phyloP scores from a whole-genome alignment of 2,888 invertebrate species.

The Idaea biselata region DNA sequence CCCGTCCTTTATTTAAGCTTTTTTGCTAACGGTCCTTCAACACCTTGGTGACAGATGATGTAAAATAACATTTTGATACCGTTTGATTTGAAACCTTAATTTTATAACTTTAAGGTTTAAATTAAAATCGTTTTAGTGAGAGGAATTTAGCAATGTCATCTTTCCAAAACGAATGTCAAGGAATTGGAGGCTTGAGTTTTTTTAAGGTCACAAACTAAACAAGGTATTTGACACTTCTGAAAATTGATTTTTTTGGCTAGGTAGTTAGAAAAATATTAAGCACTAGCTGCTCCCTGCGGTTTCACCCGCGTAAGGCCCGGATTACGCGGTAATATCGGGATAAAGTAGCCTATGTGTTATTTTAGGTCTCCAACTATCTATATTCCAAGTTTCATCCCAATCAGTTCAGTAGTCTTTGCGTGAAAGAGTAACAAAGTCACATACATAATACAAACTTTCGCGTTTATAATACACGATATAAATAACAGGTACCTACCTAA shows the following conservation, averaged over 20 bases:
- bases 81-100: not conserved
- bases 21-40: slow-evolving; percentile 51
- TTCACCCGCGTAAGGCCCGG: too few species aligned
- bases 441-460: too few species aligned
- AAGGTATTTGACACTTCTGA: slow-evolving; percentile 28
- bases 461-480: too few species aligned
- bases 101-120: slow-evolving; percentile 2
- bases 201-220: slow-evolving; percentile 33
- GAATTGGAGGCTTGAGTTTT: slow-evolving; percentile 36
- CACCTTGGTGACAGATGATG: slow-evolving; percentile 31
- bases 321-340: too few species aligned
- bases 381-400: too few species aligned
- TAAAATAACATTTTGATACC: slow-evolving; percentile 22
- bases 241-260: not conserved
- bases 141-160: slow-evolving; percentile 58
- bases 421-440: too few species aligned
- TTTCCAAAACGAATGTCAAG: slow-evolving; percentile 37
- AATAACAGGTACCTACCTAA: too few species aligned
- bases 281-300: too few species aligned
- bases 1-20: slow-evolving; percentile 41
- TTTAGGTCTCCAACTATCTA: too few species aligned
- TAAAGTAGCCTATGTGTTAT: too few species aligned
- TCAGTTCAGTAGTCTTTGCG: too few species aligned
- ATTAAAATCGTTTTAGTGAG: not conserved
- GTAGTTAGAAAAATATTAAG: too few species aligned